A percentile compares a stretch with the other conserved stretches of the same genome.
These are phyloP conservation scores for Psilopsiagon aymara DNA, from an alignment of 2,113 vertebrate species.

Conservation along the genomic window DNA sequence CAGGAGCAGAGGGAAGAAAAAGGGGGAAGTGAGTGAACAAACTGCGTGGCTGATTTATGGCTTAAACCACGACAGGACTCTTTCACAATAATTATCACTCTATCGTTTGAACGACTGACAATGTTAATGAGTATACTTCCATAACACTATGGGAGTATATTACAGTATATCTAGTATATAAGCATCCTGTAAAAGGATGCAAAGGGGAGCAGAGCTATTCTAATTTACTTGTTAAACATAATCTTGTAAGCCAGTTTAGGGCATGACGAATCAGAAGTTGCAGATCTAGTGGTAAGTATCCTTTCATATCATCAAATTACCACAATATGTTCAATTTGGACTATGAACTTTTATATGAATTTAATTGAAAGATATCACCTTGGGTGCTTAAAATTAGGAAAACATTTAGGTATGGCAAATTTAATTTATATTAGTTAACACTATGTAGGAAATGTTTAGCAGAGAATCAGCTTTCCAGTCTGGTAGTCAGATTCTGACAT, in stretches of 20 bases:
- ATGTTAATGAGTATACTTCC: not conserved
- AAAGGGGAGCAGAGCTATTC: not conserved
- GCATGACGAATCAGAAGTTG: not conserved
- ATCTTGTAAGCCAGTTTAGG: not conserved
- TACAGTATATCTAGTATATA: not conserved
- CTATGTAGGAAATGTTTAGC: not conserved
- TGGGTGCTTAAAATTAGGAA: not conserved
- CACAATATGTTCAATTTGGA: not conserved
- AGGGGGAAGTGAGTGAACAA: too few species aligned
- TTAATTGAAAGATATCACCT: not conserved
- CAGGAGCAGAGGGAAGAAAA: too few species aligned
- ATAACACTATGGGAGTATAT: not conserved
- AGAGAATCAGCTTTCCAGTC: not conserved
- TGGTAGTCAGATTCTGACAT: not conserved
- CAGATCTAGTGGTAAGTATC: not conserved
- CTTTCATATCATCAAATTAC: not conserved
- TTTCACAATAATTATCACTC: not conserved
- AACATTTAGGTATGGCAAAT: not conserved
- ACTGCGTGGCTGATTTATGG: too few species aligned
- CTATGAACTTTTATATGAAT: not conserved
- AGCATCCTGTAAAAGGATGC: not conserved
- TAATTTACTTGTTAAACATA: not conserved
- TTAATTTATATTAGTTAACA: not conserved
- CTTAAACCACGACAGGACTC: not conserved
- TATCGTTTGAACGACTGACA: not conserved